Conservation (phyloP, 2,113 vertebrate genomes). For the Lagopus leucura region DNA sequence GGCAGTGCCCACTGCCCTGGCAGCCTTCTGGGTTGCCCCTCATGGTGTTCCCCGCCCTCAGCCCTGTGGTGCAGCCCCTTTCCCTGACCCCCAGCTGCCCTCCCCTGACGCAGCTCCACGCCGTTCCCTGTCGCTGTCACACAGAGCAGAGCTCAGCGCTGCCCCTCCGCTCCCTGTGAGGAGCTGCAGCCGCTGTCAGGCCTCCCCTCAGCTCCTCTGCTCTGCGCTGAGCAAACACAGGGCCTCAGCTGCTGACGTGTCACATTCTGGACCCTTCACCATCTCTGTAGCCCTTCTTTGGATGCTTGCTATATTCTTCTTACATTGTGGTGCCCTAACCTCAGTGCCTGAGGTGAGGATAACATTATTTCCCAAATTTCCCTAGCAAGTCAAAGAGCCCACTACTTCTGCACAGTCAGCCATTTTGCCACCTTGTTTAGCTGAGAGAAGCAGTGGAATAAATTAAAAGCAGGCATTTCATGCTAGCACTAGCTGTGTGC, state of each 20-base stretch:
- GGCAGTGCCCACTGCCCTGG: no score
- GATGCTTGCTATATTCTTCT: neutral
- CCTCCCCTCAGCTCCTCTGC: neutral
- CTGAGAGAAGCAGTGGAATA: neutral
- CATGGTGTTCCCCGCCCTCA: no score
- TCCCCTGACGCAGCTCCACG: neutral
- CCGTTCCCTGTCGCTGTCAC: neutral
- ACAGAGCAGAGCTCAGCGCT: neutral
- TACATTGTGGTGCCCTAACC: neutral
- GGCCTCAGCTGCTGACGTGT: neutral
- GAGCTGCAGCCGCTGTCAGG: neutral
- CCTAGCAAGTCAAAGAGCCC: neutral
- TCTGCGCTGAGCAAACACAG: neutral
- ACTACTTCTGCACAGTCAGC: neutral
- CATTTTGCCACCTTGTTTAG: neutral
- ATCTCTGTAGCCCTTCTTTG: neutral
- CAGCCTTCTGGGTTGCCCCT: no score
- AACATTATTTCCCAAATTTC: neutral
- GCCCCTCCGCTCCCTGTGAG: neutral
- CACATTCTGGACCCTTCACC: neutral
- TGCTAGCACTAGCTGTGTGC: neutral
- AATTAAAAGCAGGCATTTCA: neutral
- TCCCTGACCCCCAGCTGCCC: neutral
- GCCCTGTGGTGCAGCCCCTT: neutral
- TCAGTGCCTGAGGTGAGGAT: neutral